A percentile compares a stretch with the other conserved stretches of the same genome.
Evolutionary conservation across 2,797 vertebrate species (phyloP).

Genomic region (Macropus fuliginosus): DNA sequence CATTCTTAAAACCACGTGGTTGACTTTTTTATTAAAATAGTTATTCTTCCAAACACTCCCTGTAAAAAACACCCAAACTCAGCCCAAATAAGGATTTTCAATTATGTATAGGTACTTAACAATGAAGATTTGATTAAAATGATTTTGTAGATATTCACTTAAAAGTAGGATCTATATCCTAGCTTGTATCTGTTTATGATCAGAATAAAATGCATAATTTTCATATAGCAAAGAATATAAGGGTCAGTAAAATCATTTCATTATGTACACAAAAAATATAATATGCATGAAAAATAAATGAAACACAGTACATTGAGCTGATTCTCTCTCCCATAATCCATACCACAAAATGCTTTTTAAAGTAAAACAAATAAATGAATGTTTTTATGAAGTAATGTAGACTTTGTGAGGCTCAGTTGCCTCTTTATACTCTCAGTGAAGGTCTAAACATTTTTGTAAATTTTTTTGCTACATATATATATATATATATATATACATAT

Average conservation of each 20-base stretch:
- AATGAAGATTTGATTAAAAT: conserved; percentile 68
- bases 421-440: not conserved
- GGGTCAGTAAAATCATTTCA: conserved; percentile 35
- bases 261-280: conserved; percentile 16
- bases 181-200: conserved; percentile 51
- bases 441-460: conserved; percentile 28
- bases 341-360: not conserved
- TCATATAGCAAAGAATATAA: conserved; percentile 30
- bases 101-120: conserved; percentile 46
- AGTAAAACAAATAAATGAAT: conserved; percentile 25
- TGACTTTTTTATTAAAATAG: conserved; percentile 54
- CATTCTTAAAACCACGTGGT: conserved; percentile 49
- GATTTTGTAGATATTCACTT: not conserved
- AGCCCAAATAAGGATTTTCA: conserved; percentile 60
- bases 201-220: conserved; percentile 47
- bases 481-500: too few relatives aligned
- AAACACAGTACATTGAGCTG: conserved; percentile 6
- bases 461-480: not conserved
- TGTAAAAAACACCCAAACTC: conserved; percentile 11
- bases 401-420: not conserved
- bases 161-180: conserved; percentile 33
- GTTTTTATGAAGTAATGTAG: not conserved
- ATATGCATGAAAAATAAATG: conserved; percentile 15
- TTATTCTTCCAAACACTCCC: conserved; percentile 35
- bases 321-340: not conserved